Evolutionary conservation across 2,797 vertebrate genomes (phyloP).

Genomic region (Hippoglossus hippoglossus): DNA sequence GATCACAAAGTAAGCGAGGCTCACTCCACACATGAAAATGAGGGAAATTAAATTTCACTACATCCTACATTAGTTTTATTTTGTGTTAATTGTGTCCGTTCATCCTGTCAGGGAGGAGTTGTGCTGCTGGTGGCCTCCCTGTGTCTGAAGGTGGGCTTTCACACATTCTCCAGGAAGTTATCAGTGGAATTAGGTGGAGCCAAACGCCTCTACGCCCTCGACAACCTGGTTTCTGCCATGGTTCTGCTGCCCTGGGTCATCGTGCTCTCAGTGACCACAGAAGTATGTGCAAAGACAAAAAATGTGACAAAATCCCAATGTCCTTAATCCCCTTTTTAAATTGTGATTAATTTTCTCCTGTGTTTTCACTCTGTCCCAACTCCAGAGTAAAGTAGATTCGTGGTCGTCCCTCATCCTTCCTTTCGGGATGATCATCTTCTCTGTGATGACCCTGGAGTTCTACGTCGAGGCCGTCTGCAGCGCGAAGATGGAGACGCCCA

Average conservation of each 20-base stretch:
- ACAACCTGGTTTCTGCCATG: slow-evolving; percentile 90
- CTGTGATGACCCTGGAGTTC: slow-evolving; percentile 95
- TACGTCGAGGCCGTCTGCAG: slow-evolving; percentile 94
- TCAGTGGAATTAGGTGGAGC: slow-evolving; percentile 94
- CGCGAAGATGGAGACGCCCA: slow-evolving; percentile 91
- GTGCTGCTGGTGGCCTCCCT: slow-evolving; percentile 92
- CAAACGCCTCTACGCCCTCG: slow-evolving; percentile 95
- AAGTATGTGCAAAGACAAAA: slow-evolving; percentile 81
- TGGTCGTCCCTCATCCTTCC: slow-evolving; percentile 94
- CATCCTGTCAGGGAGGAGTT: slow-evolving; percentile 90
- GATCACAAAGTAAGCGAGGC: slow-evolving; percentile 93
- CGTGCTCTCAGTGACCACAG: slow-evolving; percentile 92
- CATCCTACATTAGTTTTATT: too few species aligned
- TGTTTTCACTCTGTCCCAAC: neutral
- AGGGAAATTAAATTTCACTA: neutral
- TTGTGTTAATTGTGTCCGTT: neutral
- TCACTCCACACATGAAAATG: too few species aligned
- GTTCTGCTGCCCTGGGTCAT: slow-evolving; percentile 96
- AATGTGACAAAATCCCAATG: too few species aligned
- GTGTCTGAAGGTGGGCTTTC: slow-evolving; percentile 95
- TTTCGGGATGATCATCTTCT: slow-evolving; percentile 91
- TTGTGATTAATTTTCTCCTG: too few species aligned
- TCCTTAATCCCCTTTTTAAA: too few species aligned
- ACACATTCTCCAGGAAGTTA: slow-evolving; percentile 93
- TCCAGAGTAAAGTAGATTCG: slow-evolving; percentile 95